Evolutionary conservation across 2,797 vertebrate species (phyloP).

Genomic region (Eulemur coronatus): DNA sequence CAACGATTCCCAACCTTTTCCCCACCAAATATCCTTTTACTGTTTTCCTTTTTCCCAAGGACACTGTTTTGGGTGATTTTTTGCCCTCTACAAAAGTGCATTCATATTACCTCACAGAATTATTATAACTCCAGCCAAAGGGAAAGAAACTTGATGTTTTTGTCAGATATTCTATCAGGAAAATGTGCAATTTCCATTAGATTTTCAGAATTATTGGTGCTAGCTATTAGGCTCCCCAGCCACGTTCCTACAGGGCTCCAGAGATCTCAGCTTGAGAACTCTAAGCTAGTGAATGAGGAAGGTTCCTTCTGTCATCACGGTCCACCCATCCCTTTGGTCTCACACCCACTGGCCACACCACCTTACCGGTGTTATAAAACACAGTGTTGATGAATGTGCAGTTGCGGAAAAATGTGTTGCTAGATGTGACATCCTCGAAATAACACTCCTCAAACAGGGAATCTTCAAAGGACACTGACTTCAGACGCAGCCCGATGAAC

Average conservation of each 20-base stretch:
- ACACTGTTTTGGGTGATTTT: neutral
- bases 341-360: rapidly evolving
- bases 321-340: neutral
- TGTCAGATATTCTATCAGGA: neutral
- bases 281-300: neutral
- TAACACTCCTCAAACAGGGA: slow-evolving; percentile 97
- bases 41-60: neutral
- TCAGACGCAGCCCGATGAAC: slow-evolving; percentile 96
- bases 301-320: neutral
- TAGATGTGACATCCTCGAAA: slow-evolving; percentile 97
- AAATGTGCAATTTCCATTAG: neutral
- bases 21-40: neutral
- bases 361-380: slow-evolving; percentile 97
- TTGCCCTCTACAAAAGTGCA: neutral
- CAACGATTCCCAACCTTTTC: neutral
- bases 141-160: neutral
- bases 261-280: neutral
- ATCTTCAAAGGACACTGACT: slow-evolving; percentile 96
- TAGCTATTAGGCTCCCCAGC: neutral
- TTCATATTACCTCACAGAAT: neutral
- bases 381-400: slow-evolving; percentile 96
- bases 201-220: neutral
- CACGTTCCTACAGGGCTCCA: neutral
- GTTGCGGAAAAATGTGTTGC: slow-evolving; percentile 98
- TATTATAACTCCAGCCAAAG: neutral